Conservation (phyloP, 2,797 vertebrate species). For the Anguilla megastoma region DNA sequence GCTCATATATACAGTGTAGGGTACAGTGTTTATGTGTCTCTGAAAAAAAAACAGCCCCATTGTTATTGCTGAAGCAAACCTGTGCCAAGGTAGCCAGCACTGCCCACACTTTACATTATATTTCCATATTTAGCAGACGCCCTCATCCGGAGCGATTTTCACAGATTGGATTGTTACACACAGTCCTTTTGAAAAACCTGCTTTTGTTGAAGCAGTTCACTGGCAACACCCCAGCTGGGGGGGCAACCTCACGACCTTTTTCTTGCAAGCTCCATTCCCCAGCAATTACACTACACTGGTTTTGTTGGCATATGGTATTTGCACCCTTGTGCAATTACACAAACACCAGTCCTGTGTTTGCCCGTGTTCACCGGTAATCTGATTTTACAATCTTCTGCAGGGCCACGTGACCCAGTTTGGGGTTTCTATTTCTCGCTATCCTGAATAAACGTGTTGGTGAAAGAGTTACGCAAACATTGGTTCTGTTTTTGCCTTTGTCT, state of each 20-base stretch:
- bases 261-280: not conserved
- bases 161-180: not conserved
- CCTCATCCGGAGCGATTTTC: not conserved
- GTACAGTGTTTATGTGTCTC: not conserved
- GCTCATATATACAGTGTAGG: not conserved
- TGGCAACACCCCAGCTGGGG: not conserved
- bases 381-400: not conserved
- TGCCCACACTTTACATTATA: not conserved
- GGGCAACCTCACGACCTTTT: not conserved
- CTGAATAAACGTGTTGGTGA: not conserved
- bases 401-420: not conserved
- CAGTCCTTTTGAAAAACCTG: not conserved
- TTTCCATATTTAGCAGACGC: not conserved
- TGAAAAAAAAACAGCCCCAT: not conserved
- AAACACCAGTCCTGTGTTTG: constrained; percentile 6
- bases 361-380: not conserved
- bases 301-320: not conserved
- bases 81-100: not conserved
- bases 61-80: not conserved
- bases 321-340: not conserved
- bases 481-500: not conserved
- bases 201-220: not conserved
- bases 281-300: not conserved
- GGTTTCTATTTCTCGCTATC: not conserved
- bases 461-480: not conserved